Evolutionary conservation across 2,888 invertebrate species (phyloP).

Genomic region (Panzeria rudis): DNA sequence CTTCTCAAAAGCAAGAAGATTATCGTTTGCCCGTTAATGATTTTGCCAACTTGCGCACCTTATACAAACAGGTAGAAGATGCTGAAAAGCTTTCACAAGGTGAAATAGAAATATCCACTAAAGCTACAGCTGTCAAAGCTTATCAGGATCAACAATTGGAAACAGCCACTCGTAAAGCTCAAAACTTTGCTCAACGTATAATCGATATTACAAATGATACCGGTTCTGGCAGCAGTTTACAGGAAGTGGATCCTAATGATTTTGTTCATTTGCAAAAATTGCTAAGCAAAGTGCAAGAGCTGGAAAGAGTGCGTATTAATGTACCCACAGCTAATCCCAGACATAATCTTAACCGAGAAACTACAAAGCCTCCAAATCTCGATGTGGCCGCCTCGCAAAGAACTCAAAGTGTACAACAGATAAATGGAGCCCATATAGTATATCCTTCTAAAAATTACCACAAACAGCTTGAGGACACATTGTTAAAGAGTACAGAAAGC

Average conservation of each 20-base stretch:
- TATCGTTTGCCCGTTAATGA: conserved; percentile 77
- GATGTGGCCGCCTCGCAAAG: conserved; percentile 79
- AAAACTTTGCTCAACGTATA: conserved; percentile 74
- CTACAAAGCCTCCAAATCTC: conserved; percentile 74
- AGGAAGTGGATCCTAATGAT: conserved; percentile 84
- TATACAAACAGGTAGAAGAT: conserved; percentile 73
- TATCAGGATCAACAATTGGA: conserved; percentile 68
- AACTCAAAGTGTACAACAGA: conserved; percentile 76
- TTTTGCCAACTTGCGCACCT: conserved; percentile 78
- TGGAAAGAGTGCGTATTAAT: conserved; percentile 80
- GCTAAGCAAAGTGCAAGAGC: conserved; percentile 83
- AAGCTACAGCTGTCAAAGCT: conserved; percentile 76
- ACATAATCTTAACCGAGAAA: conserved; percentile 38
- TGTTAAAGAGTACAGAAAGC: conserved; percentile 13
- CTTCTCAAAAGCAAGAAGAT: conserved; percentile 34
- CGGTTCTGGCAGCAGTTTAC: conserved; percentile 75
- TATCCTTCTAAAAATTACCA: conserved; percentile 75
- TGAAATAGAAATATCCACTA: conserved; percentile 78
- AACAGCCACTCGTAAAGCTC: conserved; percentile 62
- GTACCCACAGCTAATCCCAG: conserved; percentile 69
- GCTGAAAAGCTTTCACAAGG: conserved; percentile 69
- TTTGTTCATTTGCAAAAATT: conserved; percentile 84
- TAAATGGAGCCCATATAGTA: conserved; percentile 77
- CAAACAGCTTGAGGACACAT: conserved; percentile 51
- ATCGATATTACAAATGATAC: conserved; percentile 79